These are phyloP conservation scores for Barnardius zonarius DNA, from an alignment of 2,113 vertebrate species.

Conservation along the genomic window DNA sequence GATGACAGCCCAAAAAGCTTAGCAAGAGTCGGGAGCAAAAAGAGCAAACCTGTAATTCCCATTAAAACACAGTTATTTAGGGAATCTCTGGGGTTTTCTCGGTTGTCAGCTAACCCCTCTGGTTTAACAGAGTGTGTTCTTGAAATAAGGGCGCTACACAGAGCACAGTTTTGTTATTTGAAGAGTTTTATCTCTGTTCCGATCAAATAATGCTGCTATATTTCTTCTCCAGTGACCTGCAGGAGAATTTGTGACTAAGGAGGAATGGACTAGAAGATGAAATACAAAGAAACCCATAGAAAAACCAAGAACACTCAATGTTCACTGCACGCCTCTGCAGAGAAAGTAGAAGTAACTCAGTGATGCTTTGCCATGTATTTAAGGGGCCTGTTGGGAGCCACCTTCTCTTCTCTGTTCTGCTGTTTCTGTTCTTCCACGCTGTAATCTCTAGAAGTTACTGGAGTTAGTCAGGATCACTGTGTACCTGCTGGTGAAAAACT, in stretches of 20 bases:
- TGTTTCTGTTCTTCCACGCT: conserved; percentile 3
- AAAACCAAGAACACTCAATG: neutral
- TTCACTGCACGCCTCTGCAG: neutral
- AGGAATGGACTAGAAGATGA: neutral
- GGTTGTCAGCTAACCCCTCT: neutral
- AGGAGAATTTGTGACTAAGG: conserved; percentile 62
- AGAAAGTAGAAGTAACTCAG: conserved; percentile 37
- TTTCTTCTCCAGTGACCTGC: conserved; percentile 49
- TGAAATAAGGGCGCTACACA: neutral
- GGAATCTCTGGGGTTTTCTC: neutral
- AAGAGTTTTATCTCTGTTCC: neutral
- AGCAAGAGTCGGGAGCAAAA: too few relatives aligned
- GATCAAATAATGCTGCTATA: neutral
- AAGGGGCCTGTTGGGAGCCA: neutral
- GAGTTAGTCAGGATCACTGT: conserved; percentile 27
- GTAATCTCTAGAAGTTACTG: conserved; percentile 12
- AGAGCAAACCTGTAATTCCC: neutral
- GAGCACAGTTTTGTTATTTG: neutral
- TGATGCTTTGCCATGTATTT: conserved; percentile 29
- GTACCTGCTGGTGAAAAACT: neutral
- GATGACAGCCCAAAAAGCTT: too few relatives aligned
- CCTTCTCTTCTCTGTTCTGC: conserved; percentile 16
- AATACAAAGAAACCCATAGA: neutral
- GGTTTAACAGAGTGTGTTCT: neutral
- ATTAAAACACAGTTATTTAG: neutral